Evolutionary conservation across 2,113 vertebrate genomes (phyloP).

Genomic region (Crotalus helleri): DNA sequence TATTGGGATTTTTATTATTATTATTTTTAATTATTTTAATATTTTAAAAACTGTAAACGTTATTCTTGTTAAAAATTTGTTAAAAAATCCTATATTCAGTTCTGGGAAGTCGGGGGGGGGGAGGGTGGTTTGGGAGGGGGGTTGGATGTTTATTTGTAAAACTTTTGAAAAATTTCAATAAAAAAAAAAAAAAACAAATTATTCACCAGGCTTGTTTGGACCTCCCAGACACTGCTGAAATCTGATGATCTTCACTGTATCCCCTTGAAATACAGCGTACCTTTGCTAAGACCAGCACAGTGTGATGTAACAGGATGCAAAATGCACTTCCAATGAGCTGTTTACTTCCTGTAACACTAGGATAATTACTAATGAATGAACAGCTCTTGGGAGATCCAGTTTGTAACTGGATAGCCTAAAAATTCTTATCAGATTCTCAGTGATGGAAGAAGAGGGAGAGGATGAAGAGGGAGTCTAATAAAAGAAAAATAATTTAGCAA

Average conservation of each 20-base stretch:
- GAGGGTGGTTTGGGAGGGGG: no score
- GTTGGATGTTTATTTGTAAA: no score
- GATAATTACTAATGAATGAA: conserved; percentile 60
- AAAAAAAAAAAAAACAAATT: no score
- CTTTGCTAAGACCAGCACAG: conserved; percentile 53
- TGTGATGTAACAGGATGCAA: conserved; percentile 60
- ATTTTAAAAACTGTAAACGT: no score
- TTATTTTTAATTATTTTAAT: no score
- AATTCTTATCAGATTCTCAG: conserved; percentile 68
- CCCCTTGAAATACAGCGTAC: conserved; percentile 60
- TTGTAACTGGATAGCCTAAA: conserved; percentile 63
- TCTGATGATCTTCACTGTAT: conserved; percentile 67
- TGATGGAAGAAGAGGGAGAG: conserved; percentile 38
- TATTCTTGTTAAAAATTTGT: no score
- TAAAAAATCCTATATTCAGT: no score
- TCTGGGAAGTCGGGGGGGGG: no score
- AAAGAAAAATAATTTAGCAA: conserved; percentile 36
- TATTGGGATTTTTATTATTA: no score
- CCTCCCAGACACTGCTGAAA: conserved; percentile 56
- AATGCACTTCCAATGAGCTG: conserved; percentile 60
- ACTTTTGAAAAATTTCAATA: no score
- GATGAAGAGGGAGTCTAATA: not conserved
- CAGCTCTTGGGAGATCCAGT: conserved; percentile 51
- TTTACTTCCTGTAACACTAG: conserved; percentile 66
- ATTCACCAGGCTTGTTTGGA: conserved; percentile 1